Evolutionary conservation across 2,888 invertebrate genomes (phyloP).

Genomic region (Linnaemya vulpina): DNA sequence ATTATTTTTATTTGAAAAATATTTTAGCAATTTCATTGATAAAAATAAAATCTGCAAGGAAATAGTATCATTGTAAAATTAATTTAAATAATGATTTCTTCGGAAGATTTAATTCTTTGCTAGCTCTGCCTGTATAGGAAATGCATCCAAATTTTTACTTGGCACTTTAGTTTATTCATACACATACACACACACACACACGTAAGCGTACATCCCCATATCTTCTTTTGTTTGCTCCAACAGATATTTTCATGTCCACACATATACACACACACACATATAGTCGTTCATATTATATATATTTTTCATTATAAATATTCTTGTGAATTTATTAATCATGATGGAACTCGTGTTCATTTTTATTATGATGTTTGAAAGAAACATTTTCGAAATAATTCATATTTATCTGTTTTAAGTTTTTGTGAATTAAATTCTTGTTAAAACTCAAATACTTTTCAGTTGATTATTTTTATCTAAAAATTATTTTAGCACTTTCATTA

Average conservation of each 20-base stretch:
- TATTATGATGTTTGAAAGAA: not conserved
- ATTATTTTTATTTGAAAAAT: too few species aligned
- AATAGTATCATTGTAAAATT: not conserved
- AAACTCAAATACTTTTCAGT: constrained; percentile 13
- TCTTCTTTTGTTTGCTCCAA: constrained; percentile 23
- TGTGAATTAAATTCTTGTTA: constrained; percentile 13
- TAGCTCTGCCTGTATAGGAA: constrained; percentile 18
- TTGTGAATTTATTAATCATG: constrained; percentile 50
- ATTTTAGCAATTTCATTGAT: too few species aligned
- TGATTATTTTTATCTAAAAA: constrained; percentile 25
- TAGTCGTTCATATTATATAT: not conserved
- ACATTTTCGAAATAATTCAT: constrained; percentile 52
- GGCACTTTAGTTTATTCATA: constrained; percentile 23
- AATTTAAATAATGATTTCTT: constrained; percentile 11
- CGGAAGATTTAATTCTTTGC: constrained; percentile 20
- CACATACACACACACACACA: not conserved
- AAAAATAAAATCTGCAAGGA: too few species aligned
- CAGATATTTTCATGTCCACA: constrained; percentile 2
- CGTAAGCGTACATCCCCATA: too few species aligned
- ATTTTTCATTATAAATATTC: constrained; percentile 26
- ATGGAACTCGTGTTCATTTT: constrained; percentile 17
- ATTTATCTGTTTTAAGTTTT: constrained; percentile 23
- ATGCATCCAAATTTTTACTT: constrained; percentile 44
- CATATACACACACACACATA: too few species aligned
- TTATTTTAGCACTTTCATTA: constrained; percentile 48